Conservation (phyloP, 2,888 invertebrate genomes). For the Xestia sexstrigata region DNA sequence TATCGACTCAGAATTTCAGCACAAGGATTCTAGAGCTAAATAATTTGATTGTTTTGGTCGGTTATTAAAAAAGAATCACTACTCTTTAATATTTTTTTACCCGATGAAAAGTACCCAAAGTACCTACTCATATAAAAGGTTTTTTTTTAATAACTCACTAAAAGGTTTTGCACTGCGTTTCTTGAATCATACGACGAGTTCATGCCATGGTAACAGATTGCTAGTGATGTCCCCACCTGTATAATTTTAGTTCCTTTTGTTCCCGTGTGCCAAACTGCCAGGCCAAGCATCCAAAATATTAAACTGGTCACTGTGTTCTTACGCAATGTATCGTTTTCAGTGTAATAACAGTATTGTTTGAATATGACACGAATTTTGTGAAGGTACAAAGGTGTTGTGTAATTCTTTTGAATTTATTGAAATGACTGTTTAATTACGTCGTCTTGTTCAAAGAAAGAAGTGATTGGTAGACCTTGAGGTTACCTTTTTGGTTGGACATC, state of each 20-base stretch:
- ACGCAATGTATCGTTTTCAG: conserved; percentile 49
- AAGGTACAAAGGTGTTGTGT: conserved; percentile 50
- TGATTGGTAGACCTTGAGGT: conserved; percentile 47
- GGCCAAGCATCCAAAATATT: conserved; percentile 10
- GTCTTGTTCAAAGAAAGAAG: conserved; percentile 54
- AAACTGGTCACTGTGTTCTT: conserved; percentile 33
- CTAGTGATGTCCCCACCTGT: neutral
- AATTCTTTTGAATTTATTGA: conserved; percentile 60
- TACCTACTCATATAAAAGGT: neutral
- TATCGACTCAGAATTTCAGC: neutral
- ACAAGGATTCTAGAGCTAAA: neutral
- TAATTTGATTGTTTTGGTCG: neutral
- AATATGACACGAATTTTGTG: conserved; percentile 57
- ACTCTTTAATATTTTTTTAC: neutral
- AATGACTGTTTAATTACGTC: conserved; percentile 61
- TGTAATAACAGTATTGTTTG: conserved; percentile 62
- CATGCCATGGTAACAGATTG: neutral
- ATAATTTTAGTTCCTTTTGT: neutral
- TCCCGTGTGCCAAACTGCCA: neutral
- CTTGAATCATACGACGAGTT: neutral
- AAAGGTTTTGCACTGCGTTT: neutral
- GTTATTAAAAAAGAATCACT: neutral
- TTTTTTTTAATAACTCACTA: neutral
- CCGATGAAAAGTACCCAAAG: no score
- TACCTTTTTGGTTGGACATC: conserved; percentile 40